Evolutionary conservation across 1,140 invertebrate genomes (phyloP), one percentile per base, ranked within the genome.

Genomic region (Calephelis nemesis): DNA sequence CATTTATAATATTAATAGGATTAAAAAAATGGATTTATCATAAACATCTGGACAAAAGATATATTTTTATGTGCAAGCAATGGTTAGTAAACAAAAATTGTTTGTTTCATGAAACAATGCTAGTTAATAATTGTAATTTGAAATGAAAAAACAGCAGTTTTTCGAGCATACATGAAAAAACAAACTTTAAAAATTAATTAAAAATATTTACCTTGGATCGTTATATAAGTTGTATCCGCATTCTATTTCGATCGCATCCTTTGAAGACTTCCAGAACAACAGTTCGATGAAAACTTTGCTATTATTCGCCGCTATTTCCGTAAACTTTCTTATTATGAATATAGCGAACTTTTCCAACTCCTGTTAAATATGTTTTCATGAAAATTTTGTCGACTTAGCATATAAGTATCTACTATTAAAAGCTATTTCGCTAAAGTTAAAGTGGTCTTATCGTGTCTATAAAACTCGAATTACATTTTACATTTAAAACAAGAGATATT

Each of bases 211-310:
- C 93, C 93, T 93, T 83, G 93, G 93, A 75, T 93, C 93, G 70
- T 83, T 91, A 72, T 88, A 85, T 72, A 93, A 93, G 72, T 95
- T 95, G 93, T 99, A 99, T 67, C 97, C 98, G 62, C 96, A 94
- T 85, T 97, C 95, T 74, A 99, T 95, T 85, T 98, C 97, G 72
- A 95, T 94, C 12, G 96, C 96, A 74, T 98, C 97, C 78, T 94
- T 95, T 39, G 93, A 92, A 62, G 92, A 94, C 92, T 98, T 99
- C 96, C 97, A 99, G 90, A 99, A 99, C 75, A 99, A 92, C 73
- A 98, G 90, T 92, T 99, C 98, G 92, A 98, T 96, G 87, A 96
- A 98, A 76, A 96, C 94, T 92, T 98, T 98, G 68, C 93, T 94
- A 93, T 98, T 98, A 73, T 93, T 95, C 81, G 95, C 84, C 40